Evolutionary conservation across 2,888 invertebrate genomes (phyloP).

Genomic region (Drosophila subsilvestris): DNA sequence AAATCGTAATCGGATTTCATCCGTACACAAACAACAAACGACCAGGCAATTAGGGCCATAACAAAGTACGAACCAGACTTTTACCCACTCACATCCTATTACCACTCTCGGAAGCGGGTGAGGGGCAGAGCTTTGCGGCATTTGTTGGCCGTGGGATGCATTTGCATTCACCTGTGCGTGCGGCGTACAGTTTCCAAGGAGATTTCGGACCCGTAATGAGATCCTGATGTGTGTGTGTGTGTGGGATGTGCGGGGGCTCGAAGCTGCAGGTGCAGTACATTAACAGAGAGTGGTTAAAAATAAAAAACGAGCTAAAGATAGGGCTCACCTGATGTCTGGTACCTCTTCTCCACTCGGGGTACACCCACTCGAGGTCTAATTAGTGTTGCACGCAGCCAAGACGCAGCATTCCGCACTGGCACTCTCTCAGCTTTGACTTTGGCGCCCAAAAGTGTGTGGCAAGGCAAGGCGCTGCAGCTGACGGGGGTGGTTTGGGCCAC

Average conservation of each 20-base stretch:
- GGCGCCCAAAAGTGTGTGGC: constrained; percentile 21
- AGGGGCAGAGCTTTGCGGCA: neutral
- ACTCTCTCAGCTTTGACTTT: constrained; percentile 27
- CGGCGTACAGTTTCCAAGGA: constrained; percentile 18
- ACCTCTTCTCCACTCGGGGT: constrained; percentile 10
- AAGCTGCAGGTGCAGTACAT: constrained; percentile 2
- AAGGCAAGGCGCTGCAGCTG: neutral
- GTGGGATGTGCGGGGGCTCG: neutral
- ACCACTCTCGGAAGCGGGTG: neutral
- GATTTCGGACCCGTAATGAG: constrained; percentile 16
- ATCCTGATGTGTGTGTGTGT: constrained; percentile 8
- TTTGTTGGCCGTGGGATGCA: constrained; percentile 1
- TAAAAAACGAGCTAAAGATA: constrained; percentile 2
- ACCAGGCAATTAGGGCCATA: constrained; percentile 9
- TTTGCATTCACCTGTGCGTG: neutral
- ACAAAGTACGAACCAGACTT: neutral
- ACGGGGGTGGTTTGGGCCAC: neutral
- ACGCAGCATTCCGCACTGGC: constrained; percentile 19
- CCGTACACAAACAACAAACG: neutral
- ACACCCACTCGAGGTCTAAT: constrained; percentile 17
- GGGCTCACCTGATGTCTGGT: constrained; percentile 9
- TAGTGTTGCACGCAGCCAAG: constrained; percentile 3
- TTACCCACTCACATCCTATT: neutral
- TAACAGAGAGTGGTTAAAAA: constrained; percentile 2
- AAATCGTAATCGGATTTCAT: neutral